Base-by-base conservation (phyloP, 2,113 vertebrate genomes). In the Nicator chloris region DNA sequence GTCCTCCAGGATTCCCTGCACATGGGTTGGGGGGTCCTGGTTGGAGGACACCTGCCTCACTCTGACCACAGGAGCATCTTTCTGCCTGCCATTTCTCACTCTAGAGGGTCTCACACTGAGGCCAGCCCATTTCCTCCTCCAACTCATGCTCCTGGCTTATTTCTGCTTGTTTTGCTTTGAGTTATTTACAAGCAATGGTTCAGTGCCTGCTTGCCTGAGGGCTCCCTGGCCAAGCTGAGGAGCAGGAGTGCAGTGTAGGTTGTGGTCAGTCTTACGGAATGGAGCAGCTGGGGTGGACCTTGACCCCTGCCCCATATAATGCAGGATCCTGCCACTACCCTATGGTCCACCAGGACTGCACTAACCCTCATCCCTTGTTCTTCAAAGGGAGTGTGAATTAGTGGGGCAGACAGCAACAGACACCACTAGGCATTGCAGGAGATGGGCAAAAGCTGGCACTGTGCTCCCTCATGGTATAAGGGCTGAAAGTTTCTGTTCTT, bases 371-470 rank as follows among this genome's bases (percentile, higher is more conserved):
- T 16, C 12, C 20, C 45, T 37, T 57, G 31, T 5, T 69, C 66
- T 80, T 57, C 86, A 60, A 86, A 78, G 72, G 39, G 30, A 70
- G 10, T 31, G 51, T 2, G 16, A 84, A 22, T n/a, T 66, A 82
- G 51, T 11, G 16, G 35, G 30, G 8, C 64, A 92, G 72, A 54
- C 69, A 75, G 86, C 68, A 66, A 10, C n/a, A 82, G 81, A 63
- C 27, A n/a, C 24, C 1, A 2, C 28, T 24, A 15, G 20, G 49
- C 44, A 30, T 17, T 0, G 0, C 56, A 47, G 54, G 64, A 77
- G 56, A 54, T 28, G 30, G 51, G 44, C 45, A 65, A 72, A 90
- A 95, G 50, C 80, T 80, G 86, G 40, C 56, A 19, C 35, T 20
- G 47, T 24, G 33, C 17, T 44, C 60, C 33, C 68, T 77, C 5